phyloP scores from a whole-genome alignment of 2,113 vertebrate genomes.

The Sebastes schlegelii region DNA sequence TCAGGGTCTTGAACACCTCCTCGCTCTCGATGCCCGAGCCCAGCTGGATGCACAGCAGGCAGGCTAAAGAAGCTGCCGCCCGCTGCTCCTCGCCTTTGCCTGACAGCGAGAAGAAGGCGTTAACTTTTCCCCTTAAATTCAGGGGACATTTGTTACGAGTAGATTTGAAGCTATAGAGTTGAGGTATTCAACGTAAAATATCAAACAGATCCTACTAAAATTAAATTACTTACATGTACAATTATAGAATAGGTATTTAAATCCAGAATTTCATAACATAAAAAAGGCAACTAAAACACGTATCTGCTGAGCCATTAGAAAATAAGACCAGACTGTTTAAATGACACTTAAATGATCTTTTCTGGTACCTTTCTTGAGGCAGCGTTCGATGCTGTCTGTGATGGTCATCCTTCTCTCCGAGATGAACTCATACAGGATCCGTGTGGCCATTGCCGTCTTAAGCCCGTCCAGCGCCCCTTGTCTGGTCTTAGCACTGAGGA shows the following conservation, averaged over 20 bases:
- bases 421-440: slow-evolving; percentile 95
- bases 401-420: slow-evolving; percentile 96
- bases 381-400: slow-evolving; percentile 96
- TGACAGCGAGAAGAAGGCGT: slow-evolving; percentile 45
- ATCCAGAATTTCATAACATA: background rate
- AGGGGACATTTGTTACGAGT: background rate
- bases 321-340: background rate
- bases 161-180: background rate
- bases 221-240: background rate
- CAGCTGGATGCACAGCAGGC: slow-evolving; percentile 94
- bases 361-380: slow-evolving; percentile 94
- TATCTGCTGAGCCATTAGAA: background rate
- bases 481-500: slow-evolving; percentile 92
- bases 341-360: too few species aligned
- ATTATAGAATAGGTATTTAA: background rate
- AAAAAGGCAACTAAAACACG: background rate
- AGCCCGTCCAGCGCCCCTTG: slow-evolving; percentile 94
- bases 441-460: slow-evolving; percentile 92
- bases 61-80: slow-evolving; percentile 91
- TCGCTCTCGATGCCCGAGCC: slow-evolving; percentile 97
- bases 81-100: slow-evolving; percentile 96
- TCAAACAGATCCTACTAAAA: background rate
- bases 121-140: background rate
- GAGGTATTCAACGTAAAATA: background rate
- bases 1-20: slow-evolving; percentile 94